phyloP scores from a whole-genome alignment of 2,113 vertebrate genomes.

The Octodon degus region DNA sequence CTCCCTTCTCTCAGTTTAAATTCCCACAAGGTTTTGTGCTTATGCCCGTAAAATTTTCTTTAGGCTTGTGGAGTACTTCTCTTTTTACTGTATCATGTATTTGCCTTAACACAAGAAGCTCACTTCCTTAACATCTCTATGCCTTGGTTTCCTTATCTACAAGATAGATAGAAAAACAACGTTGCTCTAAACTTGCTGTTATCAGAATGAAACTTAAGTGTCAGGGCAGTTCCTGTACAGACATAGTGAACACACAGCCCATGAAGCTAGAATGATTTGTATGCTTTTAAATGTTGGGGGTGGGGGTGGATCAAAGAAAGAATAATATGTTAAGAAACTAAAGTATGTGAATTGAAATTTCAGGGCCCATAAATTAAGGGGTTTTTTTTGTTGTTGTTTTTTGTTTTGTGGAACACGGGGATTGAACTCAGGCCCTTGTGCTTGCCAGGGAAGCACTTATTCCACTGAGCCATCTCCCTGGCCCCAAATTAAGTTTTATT shows the following conservation, averaged over 20 bases:
- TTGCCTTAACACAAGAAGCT: conserved; percentile 37
- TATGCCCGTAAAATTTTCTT: no score
- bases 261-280: not conserved
- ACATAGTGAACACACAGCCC: not conserved
- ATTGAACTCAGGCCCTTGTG: no score
- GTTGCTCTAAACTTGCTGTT: not conserved
- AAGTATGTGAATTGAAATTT: not conserved
- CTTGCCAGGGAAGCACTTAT: no score
- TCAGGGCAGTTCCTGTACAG: not conserved
- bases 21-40: not conserved
- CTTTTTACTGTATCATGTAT: not conserved
- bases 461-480: no score
- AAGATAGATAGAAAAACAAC: not conserved
- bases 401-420: no score
- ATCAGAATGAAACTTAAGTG: not conserved
- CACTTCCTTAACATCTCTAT: conserved; percentile 57
- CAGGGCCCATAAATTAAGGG: not conserved
- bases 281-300: not conserved
- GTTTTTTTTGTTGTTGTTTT: no score
- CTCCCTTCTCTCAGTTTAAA: not conserved
- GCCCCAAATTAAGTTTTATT: not conserved
- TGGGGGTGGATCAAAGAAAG: not conserved
- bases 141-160: conserved; percentile 59
- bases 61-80: not conserved
- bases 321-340: not conserved